Evolutionary conservation across 1,140 invertebrate genomes (phyloP).

Genomic region (Hycleus phaleratus): DNA sequence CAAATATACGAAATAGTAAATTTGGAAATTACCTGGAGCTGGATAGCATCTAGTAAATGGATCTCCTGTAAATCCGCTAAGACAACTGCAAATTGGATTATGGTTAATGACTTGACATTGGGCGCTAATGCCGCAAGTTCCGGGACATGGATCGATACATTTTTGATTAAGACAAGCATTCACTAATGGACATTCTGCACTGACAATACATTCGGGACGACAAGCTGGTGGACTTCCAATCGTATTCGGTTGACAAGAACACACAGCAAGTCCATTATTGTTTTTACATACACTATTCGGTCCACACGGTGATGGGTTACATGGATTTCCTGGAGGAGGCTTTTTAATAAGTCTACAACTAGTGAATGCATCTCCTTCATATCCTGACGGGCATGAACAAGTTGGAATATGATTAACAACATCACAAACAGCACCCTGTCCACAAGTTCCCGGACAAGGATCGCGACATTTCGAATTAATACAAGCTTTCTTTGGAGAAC

Average conservation of each 20-base stretch:
- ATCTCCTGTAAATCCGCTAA: slow-evolving; percentile 60
- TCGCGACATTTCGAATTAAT: slow-evolving; percentile 65
- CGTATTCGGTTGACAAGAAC: slow-evolving; percentile 60
- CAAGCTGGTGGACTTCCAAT: slow-evolving; percentile 66
- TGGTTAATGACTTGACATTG: slow-evolving; percentile 68
- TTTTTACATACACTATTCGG: slow-evolving; percentile 59
- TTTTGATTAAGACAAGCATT: slow-evolving; percentile 61
- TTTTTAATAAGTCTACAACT: slow-evolving; percentile 46
- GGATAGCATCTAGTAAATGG: slow-evolving; percentile 56
- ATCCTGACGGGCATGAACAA: slow-evolving; percentile 59
- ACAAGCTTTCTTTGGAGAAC: slow-evolving; percentile 64
- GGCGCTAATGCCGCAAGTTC: slow-evolving; percentile 65
- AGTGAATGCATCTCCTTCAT: slow-evolving; percentile 62
- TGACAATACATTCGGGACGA: slow-evolving; percentile 64
- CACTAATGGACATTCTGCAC: slow-evolving; percentile 60
- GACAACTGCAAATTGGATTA: slow-evolving; percentile 66
- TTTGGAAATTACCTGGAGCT: slow-evolving; percentile 41
- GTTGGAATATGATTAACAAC: slow-evolving; percentile 70
- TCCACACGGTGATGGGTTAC: slow-evolving; percentile 53
- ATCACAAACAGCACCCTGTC: slow-evolving; percentile 62
- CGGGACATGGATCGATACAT: slow-evolving; percentile 63
- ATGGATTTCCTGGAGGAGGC: slow-evolving; percentile 32
- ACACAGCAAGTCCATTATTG: slow-evolving; percentile 63
- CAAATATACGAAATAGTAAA: neutral
- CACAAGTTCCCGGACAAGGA: slow-evolving; percentile 72